phyloP scores from a whole-genome alignment of 2,113 vertebrate species.

The Chamaea fasciata region DNA sequence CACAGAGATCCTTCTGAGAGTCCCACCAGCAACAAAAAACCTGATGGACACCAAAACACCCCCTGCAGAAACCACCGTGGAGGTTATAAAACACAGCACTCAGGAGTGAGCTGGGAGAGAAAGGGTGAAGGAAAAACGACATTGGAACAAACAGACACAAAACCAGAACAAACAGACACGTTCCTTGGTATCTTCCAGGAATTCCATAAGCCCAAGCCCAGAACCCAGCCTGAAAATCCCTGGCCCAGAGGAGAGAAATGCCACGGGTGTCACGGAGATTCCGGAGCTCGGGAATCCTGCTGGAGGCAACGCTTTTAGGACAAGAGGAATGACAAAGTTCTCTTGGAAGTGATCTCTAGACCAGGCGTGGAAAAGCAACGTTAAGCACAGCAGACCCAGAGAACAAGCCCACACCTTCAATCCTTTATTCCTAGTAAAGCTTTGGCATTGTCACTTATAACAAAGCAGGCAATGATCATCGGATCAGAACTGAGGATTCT shows the following conservation, averaged over 20 bases:
- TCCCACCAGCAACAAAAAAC: not conserved
- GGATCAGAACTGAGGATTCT: constrained; percentile 61
- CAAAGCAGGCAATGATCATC: constrained; percentile 79
- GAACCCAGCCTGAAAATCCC: not conserved
- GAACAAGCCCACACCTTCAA: constrained; percentile 14
- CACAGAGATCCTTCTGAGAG: not conserved
- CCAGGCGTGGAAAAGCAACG: not conserved
- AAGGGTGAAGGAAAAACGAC: not conserved
- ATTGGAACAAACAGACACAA: not conserved
- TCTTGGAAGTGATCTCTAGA: not conserved
- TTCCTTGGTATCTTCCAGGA: not conserved
- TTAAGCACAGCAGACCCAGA: not conserved
- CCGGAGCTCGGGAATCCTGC: not conserved
- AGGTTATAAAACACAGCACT: not conserved
- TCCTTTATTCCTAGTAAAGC: constrained; percentile 15
- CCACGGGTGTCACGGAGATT: no score
- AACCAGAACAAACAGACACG: not conserved
- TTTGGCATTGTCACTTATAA: constrained; percentile 67
- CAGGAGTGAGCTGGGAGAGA: not conserved
- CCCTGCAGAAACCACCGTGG: not conserved
- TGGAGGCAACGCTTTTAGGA: not conserved
- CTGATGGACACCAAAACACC: not conserved
- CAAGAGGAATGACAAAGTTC: not conserved
- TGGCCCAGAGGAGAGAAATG: not conserved
- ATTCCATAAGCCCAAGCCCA: not conserved